A percentile compares a stretch with the other conserved stretches of the same genome.
Evolutionary conservation across 2,797 vertebrate genomes (phyloP).

Genomic region (Cercopithecus neglectus): DNA sequence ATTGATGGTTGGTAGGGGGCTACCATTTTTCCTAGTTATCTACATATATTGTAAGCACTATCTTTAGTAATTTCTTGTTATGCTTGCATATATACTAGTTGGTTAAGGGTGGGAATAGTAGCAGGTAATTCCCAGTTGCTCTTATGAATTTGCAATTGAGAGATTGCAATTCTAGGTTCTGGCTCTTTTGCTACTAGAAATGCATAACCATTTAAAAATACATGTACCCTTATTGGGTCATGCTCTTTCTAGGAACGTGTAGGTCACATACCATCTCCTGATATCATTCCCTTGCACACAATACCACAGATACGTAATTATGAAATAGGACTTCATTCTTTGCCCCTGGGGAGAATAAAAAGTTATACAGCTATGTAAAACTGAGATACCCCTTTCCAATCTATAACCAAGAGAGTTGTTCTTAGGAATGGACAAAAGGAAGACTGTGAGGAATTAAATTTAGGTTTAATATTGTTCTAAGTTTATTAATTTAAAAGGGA

Average conservation of each 20-base stretch:
- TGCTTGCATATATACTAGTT: not conserved
- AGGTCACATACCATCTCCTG: not conserved
- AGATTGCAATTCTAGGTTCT: not conserved
- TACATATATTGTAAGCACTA: not conserved
- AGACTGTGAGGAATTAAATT: constrained; percentile 6
- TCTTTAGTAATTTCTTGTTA: not conserved
- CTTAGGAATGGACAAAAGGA: not conserved
- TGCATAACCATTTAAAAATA: not conserved
- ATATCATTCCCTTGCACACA: not conserved
- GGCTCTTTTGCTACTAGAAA: not conserved
- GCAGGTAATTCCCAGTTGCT: not conserved
- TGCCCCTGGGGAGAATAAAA: not conserved
- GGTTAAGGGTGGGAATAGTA: not conserved
- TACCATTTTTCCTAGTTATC: not conserved
- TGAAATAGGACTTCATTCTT: constrained; percentile 32
- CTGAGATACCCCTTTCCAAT: not conserved
- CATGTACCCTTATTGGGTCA: not conserved
- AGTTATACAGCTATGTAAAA: constrained; percentile 14
- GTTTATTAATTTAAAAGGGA: not conserved
- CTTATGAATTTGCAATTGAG: not conserved
- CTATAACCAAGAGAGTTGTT: not conserved
- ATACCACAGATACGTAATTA: not conserved
- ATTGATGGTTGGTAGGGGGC: too few relatives aligned
- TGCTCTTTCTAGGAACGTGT: not conserved
- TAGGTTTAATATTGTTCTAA: not conserved